Evolutionary conservation across 2,113 vertebrate species (phyloP), one percentile per base, ranked within the genome.

Genomic region (Syngnathus floridae): DNA sequence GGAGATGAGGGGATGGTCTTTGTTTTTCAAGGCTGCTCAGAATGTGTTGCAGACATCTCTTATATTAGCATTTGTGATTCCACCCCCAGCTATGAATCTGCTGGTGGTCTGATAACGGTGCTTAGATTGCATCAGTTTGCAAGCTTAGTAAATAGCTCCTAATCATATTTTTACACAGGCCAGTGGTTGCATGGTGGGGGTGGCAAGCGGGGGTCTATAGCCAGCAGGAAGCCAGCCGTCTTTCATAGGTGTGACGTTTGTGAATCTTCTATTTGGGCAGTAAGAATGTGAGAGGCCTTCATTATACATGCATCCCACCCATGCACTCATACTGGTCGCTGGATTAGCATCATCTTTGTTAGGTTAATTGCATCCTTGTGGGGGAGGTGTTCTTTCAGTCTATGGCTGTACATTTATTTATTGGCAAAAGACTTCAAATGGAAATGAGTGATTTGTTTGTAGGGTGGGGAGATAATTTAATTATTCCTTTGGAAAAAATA

Each of bases 41-140:
- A 92, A 90, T 90, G 90, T 82, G 79, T 85, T 56, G 82, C 64
- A 82, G 87, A 90, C 91, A 90, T 91, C 88, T 91, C 86, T 84
- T 87, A 84, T 83, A 89, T 92, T 91, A 89, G 86, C 89, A 90
- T 91, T 85, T 73, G 78, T 76, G 85, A 84, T 76, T 81, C 78
- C 65, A 69, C 86, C 84, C 80, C 84, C 83, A 76, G 71, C 86
- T 75, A 78, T 84, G 79, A 75, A 84, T 84, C 84, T 79, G 80
- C 85, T 85, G 89, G 88, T 86, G 87, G 87, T 85, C 89, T 87
- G 84, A 88, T 88, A 83, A 77, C 61, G 72, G 69, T 51, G 72
- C 63, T 65, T 67, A 70, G 51, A 65, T 46, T 69, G 67, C 69
- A 69, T 79, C 40, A 12, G 19, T 56, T 56, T 56, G 54, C 22